phyloP scores from a whole-genome alignment of 2,797 vertebrate species.

The Orestias chungarensis region DNA sequence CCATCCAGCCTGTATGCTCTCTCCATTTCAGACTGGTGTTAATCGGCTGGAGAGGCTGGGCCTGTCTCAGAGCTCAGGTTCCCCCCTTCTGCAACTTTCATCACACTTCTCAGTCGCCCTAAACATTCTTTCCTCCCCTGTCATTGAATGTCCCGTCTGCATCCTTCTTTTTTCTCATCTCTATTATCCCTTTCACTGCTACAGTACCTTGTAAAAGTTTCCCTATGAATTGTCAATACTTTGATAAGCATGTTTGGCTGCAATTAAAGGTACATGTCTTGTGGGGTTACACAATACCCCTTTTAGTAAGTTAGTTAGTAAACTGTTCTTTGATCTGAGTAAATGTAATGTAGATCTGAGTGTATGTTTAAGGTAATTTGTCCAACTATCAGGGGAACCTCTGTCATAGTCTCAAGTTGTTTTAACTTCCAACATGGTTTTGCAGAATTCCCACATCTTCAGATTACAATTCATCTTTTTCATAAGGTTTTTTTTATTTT shows the following conservation, averaged over 20 bases:
- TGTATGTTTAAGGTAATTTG: neutral
- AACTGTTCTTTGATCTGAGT: neutral
- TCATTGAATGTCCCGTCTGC: slow-evolving; percentile 81
- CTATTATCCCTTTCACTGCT: slow-evolving; percentile 29
- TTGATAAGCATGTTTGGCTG: neutral
- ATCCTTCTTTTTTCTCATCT: slow-evolving; percentile 64
- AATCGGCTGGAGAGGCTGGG: slow-evolving; percentile 69
- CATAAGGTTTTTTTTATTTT: neutral
- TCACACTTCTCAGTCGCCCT: slow-evolving; percentile 74
- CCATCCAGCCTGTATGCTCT: slow-evolving; percentile 72
- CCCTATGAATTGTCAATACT: neutral
- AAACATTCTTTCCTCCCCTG: slow-evolving; percentile 86
- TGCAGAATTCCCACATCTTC: neutral
- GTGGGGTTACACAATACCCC: neutral
- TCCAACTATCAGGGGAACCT: neutral
- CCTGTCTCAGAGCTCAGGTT: slow-evolving; percentile 65
- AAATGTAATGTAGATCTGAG: no score
- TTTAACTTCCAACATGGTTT: neutral
- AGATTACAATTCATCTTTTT: neutral
- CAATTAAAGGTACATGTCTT: neutral
- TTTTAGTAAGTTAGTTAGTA: no score
- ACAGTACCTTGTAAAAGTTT: neutral
- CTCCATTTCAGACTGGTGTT: slow-evolving; percentile 81
- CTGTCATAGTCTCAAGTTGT: neutral
- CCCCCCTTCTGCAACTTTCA: slow-evolving; percentile 53